Conservation (phyloP, 2,797 vertebrate genomes). For the Ctenopoma multispine region DNA sequence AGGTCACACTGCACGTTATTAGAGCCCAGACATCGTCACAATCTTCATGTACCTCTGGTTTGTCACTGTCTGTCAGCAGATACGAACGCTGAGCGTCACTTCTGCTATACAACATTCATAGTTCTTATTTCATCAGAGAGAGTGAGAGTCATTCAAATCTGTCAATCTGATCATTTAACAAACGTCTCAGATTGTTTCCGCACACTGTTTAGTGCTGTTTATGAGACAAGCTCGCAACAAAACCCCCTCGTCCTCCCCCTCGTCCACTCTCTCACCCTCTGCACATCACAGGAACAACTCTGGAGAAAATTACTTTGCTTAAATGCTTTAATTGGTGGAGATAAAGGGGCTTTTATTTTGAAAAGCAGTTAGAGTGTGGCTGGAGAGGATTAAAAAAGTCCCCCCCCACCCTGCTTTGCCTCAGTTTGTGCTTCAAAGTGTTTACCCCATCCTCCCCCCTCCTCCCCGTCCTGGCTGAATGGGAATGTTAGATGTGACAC, state of each 20-base stretch:
- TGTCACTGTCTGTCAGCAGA: no score
- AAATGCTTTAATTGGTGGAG: slow-evolving; percentile 60
- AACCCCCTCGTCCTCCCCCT: not conserved
- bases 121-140: no score
- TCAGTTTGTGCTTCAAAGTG: slow-evolving; percentile 63
- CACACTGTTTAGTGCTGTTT: not conserved
- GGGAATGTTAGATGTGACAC: slow-evolving; percentile 33
- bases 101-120: no score
- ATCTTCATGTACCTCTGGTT: no score
- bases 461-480: slow-evolving; percentile 25
- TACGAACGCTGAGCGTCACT: no score
- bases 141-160: no score
- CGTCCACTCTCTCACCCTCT: not conserved
- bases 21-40: no score
- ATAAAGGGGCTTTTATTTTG: slow-evolving; percentile 64
- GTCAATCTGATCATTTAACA: no score
- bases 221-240: no score
- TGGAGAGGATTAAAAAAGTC: slow-evolving; percentile 59
- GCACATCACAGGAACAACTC: slow-evolving; percentile 3
- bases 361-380: slow-evolving; percentile 57
- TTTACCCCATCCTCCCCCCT: slow-evolving; percentile 29
- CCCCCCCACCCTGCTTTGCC: slow-evolving; percentile 12
- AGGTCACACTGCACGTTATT: no score
- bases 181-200: slow-evolving; percentile 30
- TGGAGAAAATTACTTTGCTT: slow-evolving; percentile 36